Evolutionary conservation across 2,888 invertebrate genomes (phyloP), one percentile per base, ranked within the genome.

Genomic region (Brachypterus glaber): DNA sequence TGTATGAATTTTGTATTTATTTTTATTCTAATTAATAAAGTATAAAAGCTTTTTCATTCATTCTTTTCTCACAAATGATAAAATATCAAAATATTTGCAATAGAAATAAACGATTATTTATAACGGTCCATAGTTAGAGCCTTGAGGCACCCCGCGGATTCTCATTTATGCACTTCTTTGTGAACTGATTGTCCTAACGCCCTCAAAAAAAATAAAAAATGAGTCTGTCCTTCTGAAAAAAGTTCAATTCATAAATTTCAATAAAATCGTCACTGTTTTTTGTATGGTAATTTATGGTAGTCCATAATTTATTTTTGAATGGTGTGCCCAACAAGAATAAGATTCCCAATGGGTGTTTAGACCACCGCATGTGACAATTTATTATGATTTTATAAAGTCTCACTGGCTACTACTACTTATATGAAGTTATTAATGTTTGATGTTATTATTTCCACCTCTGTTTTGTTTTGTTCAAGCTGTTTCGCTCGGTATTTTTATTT

Each of bases 381-480:
- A 55, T 55, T 52, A 55, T 48, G 47, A 51, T 54, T 52, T 50
- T 48, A 53, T 46, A 45, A 46, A 50, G 46, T 47, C 46, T 47
- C 45, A 49, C 50, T 41, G 44, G 39, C 46, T 40, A 43, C 41
- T 41, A n/a, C 45, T 39, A 37, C 43, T 42, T 45, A 43, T 50
- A 56, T 56, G 44, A 53, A 58, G 53, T 57, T 57, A 58, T 56
- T 54, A 55, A 56, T 55, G 54, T 51, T 54, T 53, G 53, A 55
- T 49, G 51, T 49, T 49, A 48, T 54, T 52, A 51, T 53, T 52
- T 51, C 12, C n/a, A n/a, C 12, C 27, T 27, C 12, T 27, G 27
- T 27, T 27, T 27, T 27, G 27, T 27, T 27, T n/a, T n/a, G n/a
- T n/a, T 5, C 21, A 7, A 9, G 27, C 27, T 27, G 8, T 9